These are phyloP conservation scores for Rhinolophus ferrumequinum DNA, from an alignment of 2,113 vertebrate genomes.

Conservation along the genomic window DNA sequence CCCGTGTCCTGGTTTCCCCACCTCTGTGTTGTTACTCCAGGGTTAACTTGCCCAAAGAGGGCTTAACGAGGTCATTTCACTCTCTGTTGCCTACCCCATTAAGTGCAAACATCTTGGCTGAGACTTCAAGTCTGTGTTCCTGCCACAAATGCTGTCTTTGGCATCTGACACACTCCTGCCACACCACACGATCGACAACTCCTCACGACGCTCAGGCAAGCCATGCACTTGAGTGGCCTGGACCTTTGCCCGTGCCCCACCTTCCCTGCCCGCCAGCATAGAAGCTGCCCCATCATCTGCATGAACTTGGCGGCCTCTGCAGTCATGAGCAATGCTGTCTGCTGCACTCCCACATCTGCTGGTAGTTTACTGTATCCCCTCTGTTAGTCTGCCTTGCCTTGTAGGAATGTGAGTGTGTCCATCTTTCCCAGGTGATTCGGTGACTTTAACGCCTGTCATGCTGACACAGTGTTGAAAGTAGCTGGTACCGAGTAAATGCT, in stretches of 20 bases:
- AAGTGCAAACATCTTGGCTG: not conserved
- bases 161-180: not conserved
- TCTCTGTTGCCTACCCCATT: not conserved
- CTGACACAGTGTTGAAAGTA: accelerated
- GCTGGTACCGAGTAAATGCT: not conserved
- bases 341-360: not conserved
- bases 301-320: not conserved
- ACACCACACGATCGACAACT: accelerated
- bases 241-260: not conserved
- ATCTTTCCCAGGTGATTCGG: not conserved
- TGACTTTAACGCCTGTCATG: not conserved
- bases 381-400: not conserved
- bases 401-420: not conserved
- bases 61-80: not conserved
- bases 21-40: accelerated
- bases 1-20: not conserved
- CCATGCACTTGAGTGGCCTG: not conserved
- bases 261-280: not conserved
- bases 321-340: too few relatives aligned
- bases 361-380: too few relatives aligned
- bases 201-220: not conserved
- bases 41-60: not conserved
- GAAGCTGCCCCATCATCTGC: not conserved
- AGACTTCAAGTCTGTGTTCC: not conserved
- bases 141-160: not conserved